Percentiles rank a stretch among this genome's conserved stretches.
Evolutionary conservation across 2,888 invertebrate species (phyloP).

Genomic region (Macropis europaea): DNA sequence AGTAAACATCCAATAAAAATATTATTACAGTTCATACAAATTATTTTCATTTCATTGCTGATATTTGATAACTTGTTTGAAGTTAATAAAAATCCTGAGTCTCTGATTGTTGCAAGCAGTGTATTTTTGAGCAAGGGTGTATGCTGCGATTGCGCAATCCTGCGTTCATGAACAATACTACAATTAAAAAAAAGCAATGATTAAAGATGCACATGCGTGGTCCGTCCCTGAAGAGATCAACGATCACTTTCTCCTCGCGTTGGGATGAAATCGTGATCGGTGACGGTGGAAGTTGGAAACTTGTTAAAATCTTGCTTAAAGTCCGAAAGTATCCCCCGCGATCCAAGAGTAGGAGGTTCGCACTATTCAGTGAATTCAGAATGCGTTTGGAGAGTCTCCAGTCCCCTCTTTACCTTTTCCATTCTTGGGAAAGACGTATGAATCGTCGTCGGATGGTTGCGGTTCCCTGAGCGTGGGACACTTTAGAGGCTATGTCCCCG

Average conservation of each 20-base stretch:
- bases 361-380: slow-evolving; percentile 66
- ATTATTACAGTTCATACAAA: too few relatives aligned
- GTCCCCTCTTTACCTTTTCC: slow-evolving; percentile 59
- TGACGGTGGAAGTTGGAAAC: slow-evolving; percentile 6
- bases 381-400: slow-evolving; percentile 68
- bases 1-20: too few relatives aligned
- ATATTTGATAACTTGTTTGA: too few relatives aligned
- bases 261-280: neutral
- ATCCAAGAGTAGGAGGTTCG: slow-evolving; percentile 17
- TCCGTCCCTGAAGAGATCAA: too few relatives aligned
- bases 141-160: too few relatives aligned
- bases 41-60: too few relatives aligned
- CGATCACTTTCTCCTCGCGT: neutral
- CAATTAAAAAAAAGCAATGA: too few relatives aligned
- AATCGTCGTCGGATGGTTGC: slow-evolving; percentile 73
- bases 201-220: too few relatives aligned
- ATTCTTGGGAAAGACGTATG: slow-evolving; percentile 68
- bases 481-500: slow-evolving; percentile 72
- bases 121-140: too few relatives aligned
- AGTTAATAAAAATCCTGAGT: too few relatives aligned
- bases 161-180: too few relatives aligned
- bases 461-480: slow-evolving; percentile 67
- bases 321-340: slow-evolving; percentile 49
- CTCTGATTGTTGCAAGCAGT: too few relatives aligned
- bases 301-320: slow-evolving; percentile 32